These are phyloP conservation scores for Caenorhabditis becei DNA, from an alignment of 2,888 invertebrate species.

Conservation along the genomic window DNA sequence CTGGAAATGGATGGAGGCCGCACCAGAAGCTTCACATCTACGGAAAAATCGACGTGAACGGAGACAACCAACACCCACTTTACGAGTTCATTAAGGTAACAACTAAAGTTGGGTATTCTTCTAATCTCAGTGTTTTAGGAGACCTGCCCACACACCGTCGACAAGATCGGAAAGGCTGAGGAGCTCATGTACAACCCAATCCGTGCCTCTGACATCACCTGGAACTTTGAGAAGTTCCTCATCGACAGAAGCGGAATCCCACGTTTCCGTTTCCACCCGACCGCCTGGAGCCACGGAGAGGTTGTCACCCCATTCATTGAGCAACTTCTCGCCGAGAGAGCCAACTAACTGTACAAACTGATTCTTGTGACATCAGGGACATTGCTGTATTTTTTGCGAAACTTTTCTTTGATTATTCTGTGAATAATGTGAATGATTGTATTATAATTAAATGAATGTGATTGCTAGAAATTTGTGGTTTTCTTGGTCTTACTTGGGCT, in stretches of 20 bases:
- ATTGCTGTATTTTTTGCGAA: not conserved
- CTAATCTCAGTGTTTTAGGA: conserved; percentile 77
- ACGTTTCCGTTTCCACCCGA: conserved; percentile 81
- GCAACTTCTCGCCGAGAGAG: conserved; percentile 71
- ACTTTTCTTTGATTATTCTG: not conserved
- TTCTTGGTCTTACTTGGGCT: too few relatives aligned
- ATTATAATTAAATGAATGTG: too few relatives aligned
- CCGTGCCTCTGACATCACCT: conserved; percentile 79
- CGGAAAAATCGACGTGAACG: conserved; percentile 81
- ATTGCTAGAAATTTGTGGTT: too few relatives aligned
- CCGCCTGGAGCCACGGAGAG: conserved; percentile 80
- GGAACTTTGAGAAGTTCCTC: conserved; percentile 82
- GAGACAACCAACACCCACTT: conserved; percentile 81
- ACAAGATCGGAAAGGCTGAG: conserved; percentile 79
- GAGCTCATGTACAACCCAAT: conserved; percentile 81
- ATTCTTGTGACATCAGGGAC: not conserved
- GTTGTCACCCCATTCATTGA: conserved; percentile 78
- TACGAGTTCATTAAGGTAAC: conserved; percentile 81
- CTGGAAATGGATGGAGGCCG: conserved; percentile 81
- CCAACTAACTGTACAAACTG: conserved; percentile 32
- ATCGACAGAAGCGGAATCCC: conserved; percentile 80
- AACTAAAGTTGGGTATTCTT: not conserved
- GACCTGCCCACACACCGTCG: conserved; percentile 80
- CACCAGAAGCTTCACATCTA: conserved; percentile 81
- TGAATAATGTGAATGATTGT: too few relatives aligned